Conservation (phyloP, 92 coral and sea anemone genomes). For the Pocillopora grandis region DNA sequence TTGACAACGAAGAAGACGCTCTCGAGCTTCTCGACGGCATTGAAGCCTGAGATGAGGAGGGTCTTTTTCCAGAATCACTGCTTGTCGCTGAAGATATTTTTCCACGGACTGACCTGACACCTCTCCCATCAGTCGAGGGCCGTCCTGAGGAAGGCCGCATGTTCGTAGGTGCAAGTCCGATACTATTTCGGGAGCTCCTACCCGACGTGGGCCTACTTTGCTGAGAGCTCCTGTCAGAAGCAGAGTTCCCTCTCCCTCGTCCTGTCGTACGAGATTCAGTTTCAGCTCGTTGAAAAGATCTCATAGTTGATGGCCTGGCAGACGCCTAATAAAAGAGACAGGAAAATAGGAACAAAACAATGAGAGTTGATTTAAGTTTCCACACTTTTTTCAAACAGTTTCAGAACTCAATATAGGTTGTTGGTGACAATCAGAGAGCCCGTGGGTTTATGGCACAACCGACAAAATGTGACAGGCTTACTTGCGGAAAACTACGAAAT, state of each 20-base stretch:
- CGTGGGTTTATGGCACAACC: too few relatives aligned
- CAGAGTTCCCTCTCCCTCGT: slow-evolving; percentile 22
- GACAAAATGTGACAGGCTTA: background rate
- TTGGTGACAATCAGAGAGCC: too few relatives aligned
- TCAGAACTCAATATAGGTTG: background rate
- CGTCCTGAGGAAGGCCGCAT: slow-evolving; percentile 13
- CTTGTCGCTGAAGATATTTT: slow-evolving; percentile 3
- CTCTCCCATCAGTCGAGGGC: background rate
- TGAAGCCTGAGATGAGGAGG: background rate
- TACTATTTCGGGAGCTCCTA: background rate
- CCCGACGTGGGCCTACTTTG: background rate
- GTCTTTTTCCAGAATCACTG: slow-evolving; percentile 8
- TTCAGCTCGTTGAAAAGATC: slow-evolving; percentile 11
- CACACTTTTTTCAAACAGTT: background rate
- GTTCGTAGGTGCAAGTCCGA: background rate
- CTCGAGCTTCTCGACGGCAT: background rate
- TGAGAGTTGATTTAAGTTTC: background rate
- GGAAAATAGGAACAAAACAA: background rate
- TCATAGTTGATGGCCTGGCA: slow-evolving; percentile 12
- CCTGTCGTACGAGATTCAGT: slow-evolving; percentile 10
- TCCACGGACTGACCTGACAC: background rate
- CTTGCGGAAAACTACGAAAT: background rate
- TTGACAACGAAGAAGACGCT: slow-evolving; percentile 2
- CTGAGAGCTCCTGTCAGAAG: slow-evolving; percentile 5
- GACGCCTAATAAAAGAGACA: background rate